Evolutionary conservation across 2,113 vertebrate species (phyloP).

Genomic region (Prochilodus magdalenae): DNA sequence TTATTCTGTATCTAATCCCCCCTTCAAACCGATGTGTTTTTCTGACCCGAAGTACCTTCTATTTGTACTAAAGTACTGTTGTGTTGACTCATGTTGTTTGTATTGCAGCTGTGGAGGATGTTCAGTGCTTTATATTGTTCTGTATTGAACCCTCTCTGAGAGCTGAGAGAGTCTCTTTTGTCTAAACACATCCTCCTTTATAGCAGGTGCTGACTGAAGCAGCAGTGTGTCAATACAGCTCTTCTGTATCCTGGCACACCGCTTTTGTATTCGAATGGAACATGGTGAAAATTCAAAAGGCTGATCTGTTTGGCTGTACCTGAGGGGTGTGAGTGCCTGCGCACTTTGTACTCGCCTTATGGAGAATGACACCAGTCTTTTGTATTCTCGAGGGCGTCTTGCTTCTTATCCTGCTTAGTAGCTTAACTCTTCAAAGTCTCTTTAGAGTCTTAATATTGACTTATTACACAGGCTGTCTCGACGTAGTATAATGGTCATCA

Average conservation of each 20-base stretch:
- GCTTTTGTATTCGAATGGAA: not conserved
- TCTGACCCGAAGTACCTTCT: not conserved
- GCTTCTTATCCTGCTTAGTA: not conserved
- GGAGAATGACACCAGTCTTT: not conserved
- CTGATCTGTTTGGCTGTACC: not conserved
- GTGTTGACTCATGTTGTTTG: not conserved
- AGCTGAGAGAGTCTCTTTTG: not conserved
- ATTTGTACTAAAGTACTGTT: constrained; percentile 1
- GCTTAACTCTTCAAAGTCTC: not conserved
- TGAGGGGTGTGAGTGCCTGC: not conserved
- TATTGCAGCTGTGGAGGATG: not conserved
- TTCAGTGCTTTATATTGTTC: not conserved
- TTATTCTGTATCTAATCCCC: too few relatives aligned
- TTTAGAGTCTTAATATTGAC: not conserved
- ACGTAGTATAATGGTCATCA: too few relatives aligned
- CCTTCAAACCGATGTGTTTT: too few relatives aligned
- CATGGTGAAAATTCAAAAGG: not conserved
- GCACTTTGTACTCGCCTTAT: not conserved
- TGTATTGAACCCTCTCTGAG: not conserved
- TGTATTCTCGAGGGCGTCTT: not conserved
- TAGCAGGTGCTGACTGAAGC: not conserved
- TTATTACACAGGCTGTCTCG: too few relatives aligned
- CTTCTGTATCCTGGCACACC: not conserved
- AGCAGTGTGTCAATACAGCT: not conserved
- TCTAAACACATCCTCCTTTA: not conserved